Base-by-base conservation (phyloP, 2,797 vertebrate genomes). In the Monodelphis domestica region DNA sequence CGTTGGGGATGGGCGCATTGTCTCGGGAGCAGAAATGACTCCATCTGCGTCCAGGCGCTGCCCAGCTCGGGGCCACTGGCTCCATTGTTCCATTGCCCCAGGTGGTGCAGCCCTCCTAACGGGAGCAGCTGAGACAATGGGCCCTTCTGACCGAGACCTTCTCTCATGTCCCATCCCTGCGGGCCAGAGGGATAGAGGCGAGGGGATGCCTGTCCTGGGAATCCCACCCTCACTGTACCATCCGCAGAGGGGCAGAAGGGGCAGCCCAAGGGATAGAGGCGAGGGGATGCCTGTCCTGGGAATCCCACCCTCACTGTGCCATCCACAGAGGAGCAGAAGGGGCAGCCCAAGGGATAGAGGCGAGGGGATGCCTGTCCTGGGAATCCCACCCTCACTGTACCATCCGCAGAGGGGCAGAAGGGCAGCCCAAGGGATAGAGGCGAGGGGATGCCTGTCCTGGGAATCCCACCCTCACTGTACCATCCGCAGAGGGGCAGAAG, bases 41-140 rank as follows among this genome's bases (percentile, higher is more conserved):
- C 90, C 78, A 89, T 50, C 94, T 63, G 94, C 94, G 94, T 84
- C 70, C 38, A 84, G 38, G 70, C 95, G 94, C 94, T 91, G 94
- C 93, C 94, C 63, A 14, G 29, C 94, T 91, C 50, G 0, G 14
- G 94, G 90, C 95, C 92, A 88, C 93, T 96, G 95, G 95, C 96
- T 96, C 96, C 92, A 97, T 97, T 97, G 96, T 97, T 95, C 91
- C 56, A 53, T 53, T 89, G 92, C 52, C 70, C 54, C 88, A 95
- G 87, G 87, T 88, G 84, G 93, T 53, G 55, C 96, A 97, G 96
- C 70, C 70, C 87, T 52, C 21, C 87, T 88, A 38, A 53, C 26
- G 96, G 97, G 97, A 96, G 89, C 84, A 94, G 90, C 95, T 89
- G 91, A 95, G 91, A 84, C 95, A 91, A 84, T n/a, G 21, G 50